A percentile compares a stretch with the other conserved stretches of the same genome.
Evolutionary conservation across 1,140 invertebrate species (phyloP).

Genomic region (Drosophila pruinosa): DNA sequence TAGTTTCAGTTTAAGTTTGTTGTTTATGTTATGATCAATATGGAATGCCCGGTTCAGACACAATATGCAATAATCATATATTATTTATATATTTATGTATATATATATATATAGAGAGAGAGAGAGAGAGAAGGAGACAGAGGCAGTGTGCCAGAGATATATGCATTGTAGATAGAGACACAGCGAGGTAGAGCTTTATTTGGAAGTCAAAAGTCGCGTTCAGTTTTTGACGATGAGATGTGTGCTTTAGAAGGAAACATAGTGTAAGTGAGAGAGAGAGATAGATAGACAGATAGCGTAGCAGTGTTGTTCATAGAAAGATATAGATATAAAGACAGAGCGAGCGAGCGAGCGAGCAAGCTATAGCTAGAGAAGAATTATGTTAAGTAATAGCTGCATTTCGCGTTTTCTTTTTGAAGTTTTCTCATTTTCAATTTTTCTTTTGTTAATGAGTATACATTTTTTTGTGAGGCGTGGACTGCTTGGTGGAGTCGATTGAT

Average conservation of each 20-base stretch:
- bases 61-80: conserved; percentile 36
- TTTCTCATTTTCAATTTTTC: conserved; percentile 35
- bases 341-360: conserved; percentile 42
- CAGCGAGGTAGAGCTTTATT: neutral
- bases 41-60: conserved; percentile 35
- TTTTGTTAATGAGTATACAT: no score
- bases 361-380: conserved; percentile 47
- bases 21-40: conserved; percentile 7
- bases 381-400: no score
- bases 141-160: no score
- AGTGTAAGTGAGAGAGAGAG: conserved; percentile 1
- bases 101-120: conserved; percentile 14
- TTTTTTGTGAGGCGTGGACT: no score
- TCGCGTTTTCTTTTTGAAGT: neutral
- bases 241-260: conserved; percentile 16
- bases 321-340: conserved; percentile 13
- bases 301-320: neutral
- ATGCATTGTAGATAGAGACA: no score
- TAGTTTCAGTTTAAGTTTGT: conserved; percentile 7
- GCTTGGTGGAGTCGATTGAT: conserved; percentile 17
- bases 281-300: neutral
- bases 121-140: conserved; percentile 7
- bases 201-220: neutral
- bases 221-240: conserved; percentile 1
- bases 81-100: conserved; percentile 14